phyloP scores from a whole-genome alignment of 2,113 vertebrate species.

The Hystrix brachyura region DNA sequence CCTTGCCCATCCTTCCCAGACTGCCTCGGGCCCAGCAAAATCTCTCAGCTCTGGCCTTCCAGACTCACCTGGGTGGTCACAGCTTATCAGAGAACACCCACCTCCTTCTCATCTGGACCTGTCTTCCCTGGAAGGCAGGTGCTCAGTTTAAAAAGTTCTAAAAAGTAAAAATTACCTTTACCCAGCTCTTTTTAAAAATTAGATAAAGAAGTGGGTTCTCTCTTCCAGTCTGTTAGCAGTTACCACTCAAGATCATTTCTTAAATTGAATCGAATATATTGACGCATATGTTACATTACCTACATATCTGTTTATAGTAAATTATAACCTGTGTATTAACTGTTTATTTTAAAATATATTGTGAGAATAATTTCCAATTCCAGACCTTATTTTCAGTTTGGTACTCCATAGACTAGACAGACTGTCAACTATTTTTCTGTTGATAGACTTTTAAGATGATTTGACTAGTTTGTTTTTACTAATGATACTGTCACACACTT shows the following conservation, averaged over 20 bases:
- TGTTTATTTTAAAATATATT: slow-evolving; percentile 57
- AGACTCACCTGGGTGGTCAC: too few relatives aligned
- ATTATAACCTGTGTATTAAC: neutral
- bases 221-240: slow-evolving; percentile 28
- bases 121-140: neutral
- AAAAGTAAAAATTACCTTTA: neutral
- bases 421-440: slow-evolving; percentile 7
- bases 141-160: neutral
- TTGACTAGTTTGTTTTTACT: neutral
- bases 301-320: slow-evolving; percentile 15
- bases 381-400: neutral
- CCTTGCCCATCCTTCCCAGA: neutral
- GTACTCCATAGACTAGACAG: neutral
- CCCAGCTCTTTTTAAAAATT: neutral
- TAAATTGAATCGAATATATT: slow-evolving; percentile 34
- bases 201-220: neutral
- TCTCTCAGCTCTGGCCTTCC: neutral
- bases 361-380: slow-evolving; percentile 17
- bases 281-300: neutral
- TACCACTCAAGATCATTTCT: slow-evolving; percentile 31
- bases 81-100: neutral
- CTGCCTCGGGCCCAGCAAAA: accelerated
- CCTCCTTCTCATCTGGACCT: neutral
- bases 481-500: neutral
- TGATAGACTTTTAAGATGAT: neutral